phyloP scores from a whole-genome alignment of 2,797 vertebrate genomes.

The Tragelaphus eurycerus region DNA sequence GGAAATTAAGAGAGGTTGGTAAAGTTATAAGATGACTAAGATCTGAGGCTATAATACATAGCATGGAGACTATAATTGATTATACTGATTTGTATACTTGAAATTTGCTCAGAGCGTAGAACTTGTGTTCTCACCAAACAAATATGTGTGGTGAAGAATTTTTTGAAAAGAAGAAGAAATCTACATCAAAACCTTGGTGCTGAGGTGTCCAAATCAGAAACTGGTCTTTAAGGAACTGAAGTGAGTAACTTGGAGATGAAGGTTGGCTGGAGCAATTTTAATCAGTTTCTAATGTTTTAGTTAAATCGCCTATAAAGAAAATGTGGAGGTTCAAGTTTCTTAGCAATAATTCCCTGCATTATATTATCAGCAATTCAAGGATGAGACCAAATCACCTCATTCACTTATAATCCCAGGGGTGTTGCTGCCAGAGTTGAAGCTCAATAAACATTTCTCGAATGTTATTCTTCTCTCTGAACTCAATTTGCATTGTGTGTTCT shows the following conservation, averaged over 20 bases:
- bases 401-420: neutral
- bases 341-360: neutral
- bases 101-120: neutral
- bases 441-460: neutral
- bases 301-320: neutral
- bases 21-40: neutral
- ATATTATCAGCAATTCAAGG: neutral
- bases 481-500: neutral
- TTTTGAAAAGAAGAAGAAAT: neutral
- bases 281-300: neutral
- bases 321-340: neutral
- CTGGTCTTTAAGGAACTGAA: neutral
- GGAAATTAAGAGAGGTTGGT: neutral
- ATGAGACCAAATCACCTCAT: neutral
- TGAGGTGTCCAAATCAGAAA: neutral
- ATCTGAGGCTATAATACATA: neutral
- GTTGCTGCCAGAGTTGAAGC: neutral
- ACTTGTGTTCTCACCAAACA: neutral
- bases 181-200: neutral
- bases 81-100: neutral
- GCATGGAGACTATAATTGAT: neutral
- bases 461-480: neutral
- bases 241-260: neutral
- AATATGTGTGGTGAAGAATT: neutral
- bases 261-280: neutral